phyloP scores from a whole-genome alignment of 2,797 vertebrate species.

The Lacerta viridis region DNA sequence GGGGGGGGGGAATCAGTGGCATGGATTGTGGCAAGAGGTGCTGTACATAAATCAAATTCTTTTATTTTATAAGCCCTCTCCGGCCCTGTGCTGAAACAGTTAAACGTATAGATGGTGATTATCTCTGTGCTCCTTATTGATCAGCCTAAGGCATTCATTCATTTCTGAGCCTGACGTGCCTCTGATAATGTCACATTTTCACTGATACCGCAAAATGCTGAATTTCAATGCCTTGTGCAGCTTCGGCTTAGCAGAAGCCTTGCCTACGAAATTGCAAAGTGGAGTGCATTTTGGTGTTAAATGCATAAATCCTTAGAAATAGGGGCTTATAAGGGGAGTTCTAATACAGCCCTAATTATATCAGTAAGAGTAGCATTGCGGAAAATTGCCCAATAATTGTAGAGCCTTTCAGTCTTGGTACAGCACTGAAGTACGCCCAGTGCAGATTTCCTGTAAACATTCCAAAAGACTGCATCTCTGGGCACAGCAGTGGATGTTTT shows the following conservation, averaged over 20 bases:
- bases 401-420: constrained; percentile 7
- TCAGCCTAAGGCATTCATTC: constrained; percentile 31
- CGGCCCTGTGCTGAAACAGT: constrained; percentile 8
- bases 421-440: neutral
- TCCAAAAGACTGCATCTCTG: constrained; percentile 4
- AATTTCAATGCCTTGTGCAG: constrained; percentile 24
- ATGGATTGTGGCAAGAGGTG: neutral
- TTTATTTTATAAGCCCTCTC: neutral
- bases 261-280: constrained; percentile 15
- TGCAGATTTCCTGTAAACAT: neutral
- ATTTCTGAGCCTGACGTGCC: constrained; percentile 9
- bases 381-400: constrained; percentile 41
- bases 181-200: constrained; percentile 36
- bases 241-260: constrained; percentile 7
- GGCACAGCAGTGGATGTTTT: neutral
- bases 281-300: constrained; percentile 9
- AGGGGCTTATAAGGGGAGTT: constrained; percentile 24
- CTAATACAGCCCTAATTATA: constrained; percentile 43
- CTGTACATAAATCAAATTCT: neutral
- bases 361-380: constrained; percentile 27
- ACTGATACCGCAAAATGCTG: constrained; percentile 27
- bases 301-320: constrained; percentile 34
- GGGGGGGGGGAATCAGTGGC: neutral
- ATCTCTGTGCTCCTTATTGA: constrained; percentile 33
- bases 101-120: constrained; percentile 34